phyloP scores from a whole-genome alignment of 64 coral and sea anemone species.

The Dendronephthya gigantea region DNA sequence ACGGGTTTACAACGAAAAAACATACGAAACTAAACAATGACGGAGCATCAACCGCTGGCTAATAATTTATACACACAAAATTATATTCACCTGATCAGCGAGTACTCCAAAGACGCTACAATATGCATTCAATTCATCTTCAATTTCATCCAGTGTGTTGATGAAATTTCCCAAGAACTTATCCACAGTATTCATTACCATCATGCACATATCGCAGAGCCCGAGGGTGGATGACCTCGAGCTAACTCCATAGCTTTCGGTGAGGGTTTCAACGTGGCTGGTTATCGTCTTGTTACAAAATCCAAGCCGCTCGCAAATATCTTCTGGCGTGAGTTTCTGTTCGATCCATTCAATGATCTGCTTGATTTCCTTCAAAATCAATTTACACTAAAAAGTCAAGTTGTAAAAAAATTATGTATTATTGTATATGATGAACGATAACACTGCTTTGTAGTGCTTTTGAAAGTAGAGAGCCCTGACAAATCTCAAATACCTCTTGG shows the following conservation, averaged over 20 bases:
- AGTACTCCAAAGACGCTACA: not conserved
- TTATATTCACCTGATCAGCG: not conserved
- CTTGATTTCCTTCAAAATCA: not conserved
- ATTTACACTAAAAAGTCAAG: not conserved
- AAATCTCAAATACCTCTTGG: not conserved
- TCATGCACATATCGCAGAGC: not conserved
- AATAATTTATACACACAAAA: no score
- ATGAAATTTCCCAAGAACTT: not conserved
- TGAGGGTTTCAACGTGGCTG: not conserved
- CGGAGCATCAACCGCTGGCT: no score
- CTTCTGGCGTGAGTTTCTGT: not conserved
- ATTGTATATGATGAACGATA: no score
- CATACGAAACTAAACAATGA: no score
- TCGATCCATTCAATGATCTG: not conserved
- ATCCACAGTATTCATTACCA: not conserved
- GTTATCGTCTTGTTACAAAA: not conserved
- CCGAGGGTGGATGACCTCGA: not conserved
- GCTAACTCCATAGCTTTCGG: not conserved
- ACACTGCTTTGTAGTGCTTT: no score
- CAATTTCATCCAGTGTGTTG: not conserved
- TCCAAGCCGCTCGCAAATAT: not conserved
- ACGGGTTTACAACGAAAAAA: no score
- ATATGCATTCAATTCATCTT: not conserved
- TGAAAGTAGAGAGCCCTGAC: no score
- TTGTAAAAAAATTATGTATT: no score